These are phyloP conservation scores for Harpalus rubripes DNA, from an alignment of 2,888 invertebrate genomes.

Conservation along the genomic window DNA sequence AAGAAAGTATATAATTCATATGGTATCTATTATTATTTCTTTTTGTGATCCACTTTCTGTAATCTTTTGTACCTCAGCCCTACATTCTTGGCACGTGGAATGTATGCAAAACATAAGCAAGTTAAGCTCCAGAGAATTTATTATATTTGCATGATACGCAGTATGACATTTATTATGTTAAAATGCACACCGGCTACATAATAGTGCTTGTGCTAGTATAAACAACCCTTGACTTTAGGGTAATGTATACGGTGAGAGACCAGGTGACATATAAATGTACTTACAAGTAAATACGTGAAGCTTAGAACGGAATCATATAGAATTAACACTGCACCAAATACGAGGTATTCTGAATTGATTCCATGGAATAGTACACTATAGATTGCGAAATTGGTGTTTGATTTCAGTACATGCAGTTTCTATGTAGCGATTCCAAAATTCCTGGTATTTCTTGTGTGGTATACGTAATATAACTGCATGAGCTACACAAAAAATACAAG, in stretches of 20 bases:
- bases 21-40: too few relatives aligned
- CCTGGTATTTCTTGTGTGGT: too few relatives aligned
- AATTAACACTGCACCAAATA: not conserved
- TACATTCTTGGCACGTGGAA: too few relatives aligned
- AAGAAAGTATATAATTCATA: too few relatives aligned
- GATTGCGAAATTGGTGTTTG: not conserved
- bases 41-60: too few relatives aligned
- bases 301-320: not conserved
- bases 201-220: slow-evolving; percentile 9
- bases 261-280: not conserved
- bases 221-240: not conserved
- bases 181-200: slow-evolving; percentile 12
- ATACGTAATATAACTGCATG: too few relatives aligned
- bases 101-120: slow-evolving; percentile 22
- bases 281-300: not conserved
- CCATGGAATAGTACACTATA: not conserved
- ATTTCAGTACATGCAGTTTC: too few relatives aligned
- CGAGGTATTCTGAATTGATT: not conserved
- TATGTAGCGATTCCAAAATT: too few relatives aligned
- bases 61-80: too few relatives aligned
- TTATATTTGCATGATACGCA: slow-evolving; percentile 25
- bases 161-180: slow-evolving; percentile 47
- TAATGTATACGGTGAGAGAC: not conserved
- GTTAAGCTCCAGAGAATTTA: slow-evolving; percentile 32
- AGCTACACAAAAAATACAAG: too few relatives aligned